Conservation (phyloP, 2,888 invertebrate species). For the Apamea crenata region DNA sequence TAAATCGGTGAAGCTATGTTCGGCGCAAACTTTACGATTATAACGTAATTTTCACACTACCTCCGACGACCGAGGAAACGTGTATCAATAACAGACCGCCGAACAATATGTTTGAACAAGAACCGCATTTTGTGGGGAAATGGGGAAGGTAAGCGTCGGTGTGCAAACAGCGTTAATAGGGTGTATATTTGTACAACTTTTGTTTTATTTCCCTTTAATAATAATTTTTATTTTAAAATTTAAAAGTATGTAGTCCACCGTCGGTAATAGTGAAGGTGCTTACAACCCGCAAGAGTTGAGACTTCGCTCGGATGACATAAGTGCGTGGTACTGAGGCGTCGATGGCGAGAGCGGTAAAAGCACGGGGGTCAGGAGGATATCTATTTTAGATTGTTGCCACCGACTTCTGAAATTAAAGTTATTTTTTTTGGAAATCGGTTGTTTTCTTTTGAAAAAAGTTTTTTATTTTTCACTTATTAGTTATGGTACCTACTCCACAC, state of each 20-base stretch:
- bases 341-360: too few relatives aligned
- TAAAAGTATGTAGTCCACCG: not conserved
- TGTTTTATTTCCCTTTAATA: not conserved
- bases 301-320: too few relatives aligned
- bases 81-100: not conserved
- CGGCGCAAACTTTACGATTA: not conserved
- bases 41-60: not conserved
- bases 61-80: accelerated
- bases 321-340: too few relatives aligned
- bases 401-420: too few relatives aligned
- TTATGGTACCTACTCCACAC: too few relatives aligned
- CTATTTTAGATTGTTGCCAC: not conserved
- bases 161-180: not conserved
- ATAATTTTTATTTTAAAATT: not conserved
- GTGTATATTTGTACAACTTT: not conserved
- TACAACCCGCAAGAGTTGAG: too few relatives aligned
- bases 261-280: not conserved
- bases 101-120: not conserved
- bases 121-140: not conserved
- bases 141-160: not conserved
- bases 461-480: too few relatives aligned
- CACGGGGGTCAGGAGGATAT: too few relatives aligned
- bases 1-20: not conserved
- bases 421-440: too few relatives aligned
- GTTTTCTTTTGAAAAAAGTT: too few relatives aligned